Conservation (phyloP, 2,888 invertebrate species). For the Cryptocephalus moraei region DNA sequence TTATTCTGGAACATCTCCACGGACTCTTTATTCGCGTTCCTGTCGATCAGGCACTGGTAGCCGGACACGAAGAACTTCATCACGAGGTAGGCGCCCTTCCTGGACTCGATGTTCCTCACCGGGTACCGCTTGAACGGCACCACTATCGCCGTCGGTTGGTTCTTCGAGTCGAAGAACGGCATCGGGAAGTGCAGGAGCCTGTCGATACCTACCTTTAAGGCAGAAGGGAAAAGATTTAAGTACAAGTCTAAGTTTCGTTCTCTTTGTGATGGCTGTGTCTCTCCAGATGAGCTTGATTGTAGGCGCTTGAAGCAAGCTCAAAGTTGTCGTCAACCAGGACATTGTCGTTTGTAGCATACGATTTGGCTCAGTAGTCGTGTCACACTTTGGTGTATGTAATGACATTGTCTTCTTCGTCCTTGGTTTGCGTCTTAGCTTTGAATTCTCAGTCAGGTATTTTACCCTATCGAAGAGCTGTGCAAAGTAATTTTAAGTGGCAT, state of each 20-base stretch:
- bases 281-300: no score
- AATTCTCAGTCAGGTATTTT: not conserved
- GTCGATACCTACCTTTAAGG: not conserved
- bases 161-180: constrained; percentile 48
- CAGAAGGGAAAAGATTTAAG: no score
- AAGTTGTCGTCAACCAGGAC: no score
- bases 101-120: constrained; percentile 37
- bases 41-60: constrained; percentile 38
- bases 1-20: constrained; percentile 41
- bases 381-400: no score
- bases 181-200: constrained; percentile 34
- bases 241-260: no score
- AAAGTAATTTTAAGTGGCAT: not conserved
- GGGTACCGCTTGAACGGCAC: constrained; percentile 45
- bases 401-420: no score
- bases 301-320: not conserved
- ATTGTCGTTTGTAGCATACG: no score
- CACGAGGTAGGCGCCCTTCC: constrained; percentile 36
- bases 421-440: not conserved
- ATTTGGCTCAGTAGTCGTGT: no score
- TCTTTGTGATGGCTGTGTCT: no score
- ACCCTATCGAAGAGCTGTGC: not conserved
- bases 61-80: constrained; percentile 45
- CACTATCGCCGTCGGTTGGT: constrained; percentile 46
- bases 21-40: constrained; percentile 28